Conservation (phyloP, 2,888 invertebrate species). For the Erebia epiphron region DNA sequence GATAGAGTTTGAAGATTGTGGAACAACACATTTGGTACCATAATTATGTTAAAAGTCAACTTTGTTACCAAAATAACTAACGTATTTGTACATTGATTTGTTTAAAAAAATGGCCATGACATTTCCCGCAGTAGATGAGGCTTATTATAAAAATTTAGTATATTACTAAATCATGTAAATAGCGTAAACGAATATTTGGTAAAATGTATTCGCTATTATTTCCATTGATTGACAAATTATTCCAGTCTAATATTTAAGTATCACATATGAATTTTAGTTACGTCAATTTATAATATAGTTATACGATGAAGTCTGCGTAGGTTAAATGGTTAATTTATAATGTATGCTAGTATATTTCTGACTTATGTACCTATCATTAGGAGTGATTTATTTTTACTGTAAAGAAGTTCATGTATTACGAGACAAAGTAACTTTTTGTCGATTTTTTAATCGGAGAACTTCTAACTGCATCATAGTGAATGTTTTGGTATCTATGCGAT, state of each 20-base stretch:
- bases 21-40: too few species aligned
- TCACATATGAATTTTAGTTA: constrained; percentile 65
- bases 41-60: too few species aligned
- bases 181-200: constrained; percentile 59
- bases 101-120: constrained; percentile 19
- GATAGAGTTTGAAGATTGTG: too few species aligned
- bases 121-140: constrained; percentile 60
- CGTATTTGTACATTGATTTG: not conserved
- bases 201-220: constrained; percentile 57
- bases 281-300: constrained; percentile 62
- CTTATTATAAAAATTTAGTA: constrained; percentile 78
- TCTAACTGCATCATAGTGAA: not conserved
- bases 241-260: constrained; percentile 61
- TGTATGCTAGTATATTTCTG: constrained; percentile 59
- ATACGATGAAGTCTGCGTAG: constrained; percentile 71
- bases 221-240: constrained; percentile 65
- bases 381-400: constrained; percentile 45
- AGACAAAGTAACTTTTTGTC: not conserved
- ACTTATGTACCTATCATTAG: constrained; percentile 52
- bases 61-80: not conserved
- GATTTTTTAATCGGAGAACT: not conserved
- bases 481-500: not conserved
- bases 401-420: constrained; percentile 18
- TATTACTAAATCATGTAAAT: constrained; percentile 82
- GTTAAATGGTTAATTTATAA: constrained; percentile 61